These are phyloP conservation scores for Stenopsyche tienmushanensis DNA, from an alignment of 1,140 invertebrate species.

Conservation along the genomic window DNA sequence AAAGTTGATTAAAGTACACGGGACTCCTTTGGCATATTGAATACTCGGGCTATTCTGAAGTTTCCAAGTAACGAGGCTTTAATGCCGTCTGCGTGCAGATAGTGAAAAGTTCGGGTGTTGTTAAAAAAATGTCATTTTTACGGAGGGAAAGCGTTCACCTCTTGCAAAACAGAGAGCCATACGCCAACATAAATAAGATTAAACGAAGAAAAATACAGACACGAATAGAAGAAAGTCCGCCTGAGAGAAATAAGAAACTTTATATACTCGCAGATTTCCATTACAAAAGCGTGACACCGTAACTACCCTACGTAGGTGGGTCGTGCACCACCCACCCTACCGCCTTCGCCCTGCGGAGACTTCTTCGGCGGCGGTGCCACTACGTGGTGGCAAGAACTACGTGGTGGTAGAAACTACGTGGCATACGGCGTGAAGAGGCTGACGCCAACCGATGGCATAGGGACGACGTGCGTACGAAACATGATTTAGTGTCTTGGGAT, in stretches of 20 bases:
- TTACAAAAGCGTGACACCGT: constrained; percentile 42
- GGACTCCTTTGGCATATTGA: no score
- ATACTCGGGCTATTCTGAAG: no score
- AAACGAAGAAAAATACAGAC: constrained; percentile 42
- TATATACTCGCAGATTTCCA: constrained; percentile 42
- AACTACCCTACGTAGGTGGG: constrained; percentile 36
- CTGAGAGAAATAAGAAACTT: constrained; percentile 40
- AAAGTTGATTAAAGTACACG: no score
- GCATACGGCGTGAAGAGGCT: background rate
- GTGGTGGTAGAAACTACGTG: background rate
- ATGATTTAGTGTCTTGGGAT: background rate
- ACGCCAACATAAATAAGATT: constrained; percentile 42
- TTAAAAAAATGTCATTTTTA: constrained; percentile 8
- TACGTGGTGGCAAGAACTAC: background rate
- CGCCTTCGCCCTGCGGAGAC: background rate
- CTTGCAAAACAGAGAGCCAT: constrained; percentile 35
- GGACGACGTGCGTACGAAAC: background rate
- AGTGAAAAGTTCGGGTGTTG: constrained; percentile 6
- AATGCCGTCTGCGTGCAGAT: background rate
- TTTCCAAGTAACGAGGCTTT: constrained; percentile 2
- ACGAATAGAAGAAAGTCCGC: constrained; percentile 39
- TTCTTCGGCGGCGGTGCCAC: constrained; percentile 1
- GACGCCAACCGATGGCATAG: background rate
- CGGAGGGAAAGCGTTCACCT: constrained; percentile 5
- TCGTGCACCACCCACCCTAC: background rate